Percentiles rank a stretch among this genome's conserved stretches.
Conservation (phyloP, 2,113 vertebrate genomes). For the Psophia crepitans region DNA sequence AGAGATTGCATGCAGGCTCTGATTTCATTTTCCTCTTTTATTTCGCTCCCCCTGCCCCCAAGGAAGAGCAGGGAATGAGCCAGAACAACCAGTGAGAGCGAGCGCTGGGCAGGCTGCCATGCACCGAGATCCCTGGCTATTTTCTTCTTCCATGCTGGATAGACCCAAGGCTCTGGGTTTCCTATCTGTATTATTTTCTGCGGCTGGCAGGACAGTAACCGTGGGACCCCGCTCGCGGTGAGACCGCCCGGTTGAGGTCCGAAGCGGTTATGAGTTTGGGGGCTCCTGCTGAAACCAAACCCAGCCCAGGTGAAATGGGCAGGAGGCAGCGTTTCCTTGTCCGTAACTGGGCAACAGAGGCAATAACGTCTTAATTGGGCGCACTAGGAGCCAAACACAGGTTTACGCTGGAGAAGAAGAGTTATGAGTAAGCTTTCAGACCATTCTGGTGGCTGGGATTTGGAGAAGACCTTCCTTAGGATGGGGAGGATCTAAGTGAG, state of each 20-base stretch:
- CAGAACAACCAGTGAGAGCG: neutral
- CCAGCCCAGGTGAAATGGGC: rapidly evolving
- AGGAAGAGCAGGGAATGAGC: rapidly evolving
- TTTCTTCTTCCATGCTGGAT: neutral
- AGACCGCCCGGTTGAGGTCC: neutral
- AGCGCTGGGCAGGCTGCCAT: neutral
- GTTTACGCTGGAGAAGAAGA: neutral
- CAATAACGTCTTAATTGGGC: rapidly evolving
- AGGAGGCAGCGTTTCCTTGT: too few relatives aligned
- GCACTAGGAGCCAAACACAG: rapidly evolving
- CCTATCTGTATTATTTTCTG: rapidly evolving
- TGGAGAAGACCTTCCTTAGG: neutral
- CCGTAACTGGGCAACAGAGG: neutral
- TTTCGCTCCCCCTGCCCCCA: too few relatives aligned
- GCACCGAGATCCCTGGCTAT: rapidly evolving
- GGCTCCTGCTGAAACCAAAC: neutral
- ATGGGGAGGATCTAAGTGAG: neutral
- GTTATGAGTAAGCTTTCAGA: neutral
- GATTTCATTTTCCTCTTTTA: neutral
- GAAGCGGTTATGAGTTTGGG: too few relatives aligned
- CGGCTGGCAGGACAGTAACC: rapidly evolving
- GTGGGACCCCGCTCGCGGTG: rapidly evolving
- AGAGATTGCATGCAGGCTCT: neutral
- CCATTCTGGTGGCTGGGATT: too few relatives aligned
- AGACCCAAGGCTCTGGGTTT: neutral